Evolutionary conservation across 1,140 invertebrate species (phyloP), one percentile per base, ranked within the genome.

Genomic region (Euura lappo): DNA sequence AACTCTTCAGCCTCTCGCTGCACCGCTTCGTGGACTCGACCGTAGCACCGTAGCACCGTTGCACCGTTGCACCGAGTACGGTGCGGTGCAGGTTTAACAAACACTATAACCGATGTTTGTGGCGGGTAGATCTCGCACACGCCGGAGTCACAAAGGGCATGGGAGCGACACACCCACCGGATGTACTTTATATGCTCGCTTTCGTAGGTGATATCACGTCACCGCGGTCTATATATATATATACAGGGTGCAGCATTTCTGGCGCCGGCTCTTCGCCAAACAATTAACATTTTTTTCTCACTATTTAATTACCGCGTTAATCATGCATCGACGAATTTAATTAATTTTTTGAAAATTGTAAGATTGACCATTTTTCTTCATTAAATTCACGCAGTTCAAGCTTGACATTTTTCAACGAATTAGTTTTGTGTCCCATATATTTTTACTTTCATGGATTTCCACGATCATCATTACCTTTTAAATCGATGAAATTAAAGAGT

Each of bases 131-230:
- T 60, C 51, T 51, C 47, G 10, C 47, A 43, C 44, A 51, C 68
- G 69, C n/a, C 13, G 44, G 47, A 64, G 70, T 43, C 43, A 71
- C 28, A 44, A 65, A 45, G 79, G 79, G 79, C 80, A 81, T 81
- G 79, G 79, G 79, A 81, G 79, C 79, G 79, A 81, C 79, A 81
- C 79, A 81, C 79, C 79, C 79, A 81, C 79, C 79, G 79, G 79
- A 81, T 81, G 79, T 77, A 81, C 79, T 81, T 81, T 81, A 79
- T 77, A 80, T 70, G 71, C 77, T 76, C 69, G 74, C 67, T 71
- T 72, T 71, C 71, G 69, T 76, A 79, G 78, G 72, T 76, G 76
- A 79, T 71, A 43, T 79, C 76, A 79, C 78, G 78, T 79, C 78
- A 79, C 11, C 78, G 78, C 75, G 70, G 75, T 79, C 77, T 60